phyloP scores from a whole-genome alignment of 2,888 invertebrate genomes.

The Mantis religiosa region DNA sequence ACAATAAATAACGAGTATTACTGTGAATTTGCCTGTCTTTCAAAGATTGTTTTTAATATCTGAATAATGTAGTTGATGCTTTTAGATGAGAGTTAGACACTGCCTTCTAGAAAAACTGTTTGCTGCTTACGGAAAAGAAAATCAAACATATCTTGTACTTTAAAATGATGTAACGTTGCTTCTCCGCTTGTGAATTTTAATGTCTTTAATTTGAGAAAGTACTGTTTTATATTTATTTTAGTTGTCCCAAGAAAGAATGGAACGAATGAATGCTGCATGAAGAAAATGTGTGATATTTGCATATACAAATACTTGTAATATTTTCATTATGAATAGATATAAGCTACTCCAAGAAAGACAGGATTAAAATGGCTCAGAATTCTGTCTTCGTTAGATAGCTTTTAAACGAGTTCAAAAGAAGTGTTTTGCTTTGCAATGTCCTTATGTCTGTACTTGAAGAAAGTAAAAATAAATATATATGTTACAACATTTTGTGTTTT shows the following conservation, averaged over 20 bases:
- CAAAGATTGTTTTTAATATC: background rate
- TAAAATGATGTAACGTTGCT: background rate
- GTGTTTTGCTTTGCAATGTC: background rate
- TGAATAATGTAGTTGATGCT: background rate
- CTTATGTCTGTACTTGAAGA: background rate
- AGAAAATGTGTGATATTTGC: background rate
- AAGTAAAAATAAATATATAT: background rate
- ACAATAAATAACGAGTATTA: background rate
- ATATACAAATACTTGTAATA: conserved; percentile 9
- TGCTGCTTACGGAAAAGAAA: background rate
- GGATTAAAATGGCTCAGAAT: conserved; percentile 9
- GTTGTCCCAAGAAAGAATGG: background rate
- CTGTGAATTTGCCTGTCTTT: background rate
- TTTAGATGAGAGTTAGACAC: background rate
- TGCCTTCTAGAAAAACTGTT: background rate
- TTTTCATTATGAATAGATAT: conserved; percentile 2
- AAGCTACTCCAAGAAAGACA: background rate
- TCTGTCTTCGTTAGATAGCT: conserved; percentile 8
- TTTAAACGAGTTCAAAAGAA: background rate
- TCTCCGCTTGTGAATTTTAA: background rate
- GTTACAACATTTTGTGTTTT: background rate
- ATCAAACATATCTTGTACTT: background rate
- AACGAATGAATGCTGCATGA: background rate
- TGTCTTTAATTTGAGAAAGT: background rate
- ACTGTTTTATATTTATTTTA: background rate